Evolutionary conservation across 92 coral and sea anemone species (phyloP).

Genomic region (Phenganax stokvisi): DNA sequence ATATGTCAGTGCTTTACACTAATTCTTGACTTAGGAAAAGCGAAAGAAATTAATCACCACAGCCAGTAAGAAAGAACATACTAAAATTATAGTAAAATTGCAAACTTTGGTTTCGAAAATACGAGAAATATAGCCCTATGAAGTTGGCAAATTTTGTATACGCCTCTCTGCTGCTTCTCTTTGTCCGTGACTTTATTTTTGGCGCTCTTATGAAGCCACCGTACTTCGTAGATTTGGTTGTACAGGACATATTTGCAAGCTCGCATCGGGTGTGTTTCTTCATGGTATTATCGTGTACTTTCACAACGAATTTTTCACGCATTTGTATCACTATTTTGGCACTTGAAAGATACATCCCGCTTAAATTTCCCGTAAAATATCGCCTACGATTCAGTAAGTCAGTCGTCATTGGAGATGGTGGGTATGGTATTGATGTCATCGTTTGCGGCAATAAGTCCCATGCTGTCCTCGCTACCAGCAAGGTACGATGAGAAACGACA

Average conservation of each 20-base stretch:
- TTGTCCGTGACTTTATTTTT: constrained; percentile 3
- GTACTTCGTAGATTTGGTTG: constrained; percentile 3
- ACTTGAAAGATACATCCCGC: constrained; percentile 2
- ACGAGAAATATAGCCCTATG: too few species aligned
- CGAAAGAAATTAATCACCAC: not conserved
- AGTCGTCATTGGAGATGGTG: not conserved
- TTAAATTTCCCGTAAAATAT: constrained; percentile 10
- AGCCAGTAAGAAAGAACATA: not conserved
- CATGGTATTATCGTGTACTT: not conserved
- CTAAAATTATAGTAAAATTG: too few species aligned
- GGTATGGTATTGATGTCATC: not conserved
- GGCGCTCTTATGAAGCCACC: not conserved
- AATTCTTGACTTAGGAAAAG: too few species aligned
- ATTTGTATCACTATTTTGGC: constrained; percentile 12
- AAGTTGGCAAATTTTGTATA: too few species aligned
- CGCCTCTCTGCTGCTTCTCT: constrained; percentile 2
- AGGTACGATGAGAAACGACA: not conserved
- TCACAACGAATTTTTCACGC: not conserved
- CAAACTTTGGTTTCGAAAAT: too few species aligned
- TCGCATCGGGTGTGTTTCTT: not conserved
- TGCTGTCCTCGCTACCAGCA: not conserved
- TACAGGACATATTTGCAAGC: not conserved
- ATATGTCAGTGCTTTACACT: too few species aligned
- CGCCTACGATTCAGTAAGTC: constrained; percentile 16
- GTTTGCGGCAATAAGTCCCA: not conserved